A percentile compares a stretch with the other conserved stretches of the same genome.
These are phyloP conservation scores for Notechis scutatus DNA, from an alignment of 2,113 vertebrate genomes.

Conservation along the genomic window DNA sequence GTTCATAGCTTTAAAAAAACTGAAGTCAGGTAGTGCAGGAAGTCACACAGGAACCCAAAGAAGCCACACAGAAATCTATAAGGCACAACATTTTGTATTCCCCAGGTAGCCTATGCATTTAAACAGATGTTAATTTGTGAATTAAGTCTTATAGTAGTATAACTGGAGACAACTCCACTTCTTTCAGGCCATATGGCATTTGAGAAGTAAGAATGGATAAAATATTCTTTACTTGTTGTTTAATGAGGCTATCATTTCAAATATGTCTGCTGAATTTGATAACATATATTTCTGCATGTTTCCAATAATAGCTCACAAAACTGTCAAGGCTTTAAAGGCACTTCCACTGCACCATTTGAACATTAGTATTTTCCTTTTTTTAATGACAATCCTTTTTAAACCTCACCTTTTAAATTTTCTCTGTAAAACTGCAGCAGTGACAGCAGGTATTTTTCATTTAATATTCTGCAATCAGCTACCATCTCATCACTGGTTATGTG, in stretches of 20 bases:
- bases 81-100: background rate
- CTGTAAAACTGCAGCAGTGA: conserved; percentile 28
- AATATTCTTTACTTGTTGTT: background rate
- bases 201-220: background rate
- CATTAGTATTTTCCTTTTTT: conserved; percentile 22
- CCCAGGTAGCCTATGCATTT: background rate
- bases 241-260: background rate
- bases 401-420: conserved; percentile 37
- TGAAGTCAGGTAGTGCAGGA: background rate
- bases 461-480: conserved; percentile 44
- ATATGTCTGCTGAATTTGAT: background rate
- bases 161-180: background rate
- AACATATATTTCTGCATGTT: conserved; percentile 1
- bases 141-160: background rate
- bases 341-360: conserved; percentile 37
- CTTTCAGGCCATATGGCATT: background rate
- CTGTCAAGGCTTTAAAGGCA: conserved; percentile 7
- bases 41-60: background rate
- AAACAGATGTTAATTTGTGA: background rate
- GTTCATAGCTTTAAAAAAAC: background rate
- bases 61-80: background rate
- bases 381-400: conserved; percentile 33
- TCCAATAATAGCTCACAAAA: conserved; percentile 13
- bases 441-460: conserved; percentile 47
- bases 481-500: conserved; percentile 43